Percentiles rank a stretch among this genome's conserved stretches.
Evolutionary conservation across 2,113 vertebrate species (phyloP).

Genomic region (Ellobius talpinus): DNA sequence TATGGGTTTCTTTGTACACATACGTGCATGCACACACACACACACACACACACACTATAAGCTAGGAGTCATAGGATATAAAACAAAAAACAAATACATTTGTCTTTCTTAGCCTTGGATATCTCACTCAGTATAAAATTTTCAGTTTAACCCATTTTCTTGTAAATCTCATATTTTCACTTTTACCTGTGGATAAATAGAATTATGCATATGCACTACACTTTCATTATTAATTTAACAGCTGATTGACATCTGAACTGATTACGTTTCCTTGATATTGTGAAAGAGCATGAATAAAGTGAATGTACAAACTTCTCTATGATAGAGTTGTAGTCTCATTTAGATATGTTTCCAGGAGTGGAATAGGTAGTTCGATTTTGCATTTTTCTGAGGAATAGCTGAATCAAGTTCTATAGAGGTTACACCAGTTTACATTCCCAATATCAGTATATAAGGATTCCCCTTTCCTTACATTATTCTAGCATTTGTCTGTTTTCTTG

Average conservation of each 20-base stretch:
- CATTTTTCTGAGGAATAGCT: not conserved
- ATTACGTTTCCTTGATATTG: too few relatives aligned
- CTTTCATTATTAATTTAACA: not conserved
- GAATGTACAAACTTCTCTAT: too few relatives aligned
- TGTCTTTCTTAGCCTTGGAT: not conserved
- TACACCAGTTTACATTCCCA: not conserved
- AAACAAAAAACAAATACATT: not conserved
- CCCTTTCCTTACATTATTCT: not conserved
- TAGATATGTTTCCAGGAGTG: not conserved
- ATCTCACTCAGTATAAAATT: not conserved
- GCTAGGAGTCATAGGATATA: not conserved
- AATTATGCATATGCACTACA: not conserved
- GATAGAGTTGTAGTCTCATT: not conserved
- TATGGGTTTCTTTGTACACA: not conserved
- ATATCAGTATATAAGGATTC: not conserved
- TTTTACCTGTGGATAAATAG: not conserved
- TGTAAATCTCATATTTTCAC: not conserved
- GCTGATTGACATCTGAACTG: not conserved
- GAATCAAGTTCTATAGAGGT: not conserved
- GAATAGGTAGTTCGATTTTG: not conserved
- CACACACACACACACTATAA: not conserved
- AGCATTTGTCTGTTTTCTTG: not conserved
- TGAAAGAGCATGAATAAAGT: not conserved
- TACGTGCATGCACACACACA: not conserved
- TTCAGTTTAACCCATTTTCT: not conserved